phyloP scores from a whole-genome alignment of 1,140 invertebrate species.

The Sinella curviseta region DNA sequence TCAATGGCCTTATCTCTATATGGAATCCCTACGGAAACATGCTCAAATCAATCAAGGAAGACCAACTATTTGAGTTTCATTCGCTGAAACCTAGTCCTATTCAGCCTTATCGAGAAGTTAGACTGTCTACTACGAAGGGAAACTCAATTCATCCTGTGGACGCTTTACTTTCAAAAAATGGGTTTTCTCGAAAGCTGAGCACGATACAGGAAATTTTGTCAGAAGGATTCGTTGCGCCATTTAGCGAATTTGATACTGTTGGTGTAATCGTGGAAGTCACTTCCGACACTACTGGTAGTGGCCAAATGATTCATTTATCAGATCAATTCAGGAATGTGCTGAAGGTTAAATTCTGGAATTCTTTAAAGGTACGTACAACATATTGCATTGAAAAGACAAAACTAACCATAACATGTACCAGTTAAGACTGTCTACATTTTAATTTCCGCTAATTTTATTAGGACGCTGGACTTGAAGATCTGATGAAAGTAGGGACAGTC shows the following conservation, averaged over 20 bases:
- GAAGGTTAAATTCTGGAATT: slow-evolving; percentile 7
- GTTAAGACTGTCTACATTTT: not conserved
- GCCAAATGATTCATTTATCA: not conserved
- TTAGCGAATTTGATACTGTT: not conserved
- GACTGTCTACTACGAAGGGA: not conserved
- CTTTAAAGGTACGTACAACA: not conserved
- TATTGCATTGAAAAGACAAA: not conserved
- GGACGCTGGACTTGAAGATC: not conserved
- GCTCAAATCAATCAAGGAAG: not conserved
- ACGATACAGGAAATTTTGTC: not conserved
- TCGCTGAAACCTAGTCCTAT: not conserved
- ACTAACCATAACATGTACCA: too few relatives aligned
- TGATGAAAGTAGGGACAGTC: not conserved
- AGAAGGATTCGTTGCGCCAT: not conserved
- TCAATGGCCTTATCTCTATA: not conserved
- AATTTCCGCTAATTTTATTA: not conserved
- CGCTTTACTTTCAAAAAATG: not conserved
- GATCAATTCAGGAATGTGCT: not conserved
- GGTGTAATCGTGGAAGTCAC: not conserved
- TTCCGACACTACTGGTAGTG: not conserved
- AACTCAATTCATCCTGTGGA: not conserved
- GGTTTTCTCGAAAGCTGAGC: too few relatives aligned
- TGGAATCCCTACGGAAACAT: not conserved
- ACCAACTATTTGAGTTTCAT: not conserved
- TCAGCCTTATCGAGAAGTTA: not conserved